phyloP scores from a whole-genome alignment of 1,140 invertebrate species.

The Drosophila bocqueti region DNA sequence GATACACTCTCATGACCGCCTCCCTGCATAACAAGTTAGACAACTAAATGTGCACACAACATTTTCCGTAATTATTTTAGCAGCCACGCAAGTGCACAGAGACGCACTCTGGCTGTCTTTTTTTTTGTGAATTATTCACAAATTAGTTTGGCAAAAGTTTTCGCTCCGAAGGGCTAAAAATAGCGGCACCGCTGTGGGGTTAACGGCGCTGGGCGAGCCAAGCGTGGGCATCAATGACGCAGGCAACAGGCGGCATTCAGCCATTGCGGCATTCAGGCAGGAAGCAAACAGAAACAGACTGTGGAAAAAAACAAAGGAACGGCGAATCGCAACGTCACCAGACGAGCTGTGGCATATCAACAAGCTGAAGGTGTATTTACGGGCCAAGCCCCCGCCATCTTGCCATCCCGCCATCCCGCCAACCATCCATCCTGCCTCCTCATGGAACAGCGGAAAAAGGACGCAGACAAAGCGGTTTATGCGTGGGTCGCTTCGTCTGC shows the following conservation, averaged over 20 bases:
- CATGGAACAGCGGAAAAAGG: conserved; percentile 8
- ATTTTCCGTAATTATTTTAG: conserved; percentile 39
- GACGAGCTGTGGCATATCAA: conserved; percentile 34
- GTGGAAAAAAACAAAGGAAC: conserved; percentile 27
- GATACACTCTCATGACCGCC: conserved; percentile 16
- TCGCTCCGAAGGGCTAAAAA: conserved; percentile 16
- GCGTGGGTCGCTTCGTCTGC: conserved; percentile 39
- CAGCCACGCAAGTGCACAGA: conserved; percentile 27
- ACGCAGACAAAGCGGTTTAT: conserved; percentile 42
- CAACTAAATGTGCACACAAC: conserved; percentile 11
- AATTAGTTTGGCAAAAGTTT: conserved; percentile 41
- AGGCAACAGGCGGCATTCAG: conserved; percentile 25
- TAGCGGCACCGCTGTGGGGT: conserved; percentile 29
- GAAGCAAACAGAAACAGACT: conserved; percentile 31
- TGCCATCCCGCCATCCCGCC: neutral
- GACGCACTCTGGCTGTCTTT: neutral
- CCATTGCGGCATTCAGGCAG: conserved; percentile 26
- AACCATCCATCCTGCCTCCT: neutral
- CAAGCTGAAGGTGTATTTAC: conserved; percentile 44
- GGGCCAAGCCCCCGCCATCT: conserved; percentile 26
- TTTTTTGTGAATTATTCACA: conserved; percentile 19
- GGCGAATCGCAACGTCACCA: conserved; percentile 35
- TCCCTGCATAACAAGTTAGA: conserved; percentile 15
- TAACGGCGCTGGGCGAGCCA: conserved; percentile 21
- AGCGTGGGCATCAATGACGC: conserved; percentile 59